Evolutionary conservation across 53 echinoderm and acorn worm genomes (phyloP).

Genomic region (Paelopatides confundens): DNA sequence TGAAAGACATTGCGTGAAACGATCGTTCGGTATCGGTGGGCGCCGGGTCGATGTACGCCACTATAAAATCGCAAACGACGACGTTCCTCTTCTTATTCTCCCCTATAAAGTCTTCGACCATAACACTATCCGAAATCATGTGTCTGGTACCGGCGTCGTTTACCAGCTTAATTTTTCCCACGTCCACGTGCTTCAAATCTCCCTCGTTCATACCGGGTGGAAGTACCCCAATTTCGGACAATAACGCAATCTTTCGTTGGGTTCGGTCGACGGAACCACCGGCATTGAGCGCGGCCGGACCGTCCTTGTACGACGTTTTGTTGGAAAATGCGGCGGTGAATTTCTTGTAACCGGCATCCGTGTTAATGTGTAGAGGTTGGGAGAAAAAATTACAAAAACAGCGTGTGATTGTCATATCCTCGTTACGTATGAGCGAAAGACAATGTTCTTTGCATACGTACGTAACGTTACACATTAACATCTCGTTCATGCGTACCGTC

Average conservation of each 20-base stretch:
- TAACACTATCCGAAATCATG: neutral
- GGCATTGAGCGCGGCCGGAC: no score
- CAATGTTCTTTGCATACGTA: neutral
- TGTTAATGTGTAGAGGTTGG: slow-evolving; percentile 13
- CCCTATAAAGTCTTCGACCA: neutral
- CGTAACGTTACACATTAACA: neutral
- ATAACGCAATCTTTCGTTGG: neutral
- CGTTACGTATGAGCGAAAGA: neutral
- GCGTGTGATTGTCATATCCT: neutral
- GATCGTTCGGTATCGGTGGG: neutral
- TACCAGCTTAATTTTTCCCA: neutral
- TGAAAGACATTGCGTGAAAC: slow-evolving; percentile 5
- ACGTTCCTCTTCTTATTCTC: neutral
- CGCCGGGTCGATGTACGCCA: neutral
- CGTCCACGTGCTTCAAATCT: neutral
- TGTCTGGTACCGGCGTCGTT: neutral
- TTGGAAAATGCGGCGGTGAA: neutral
- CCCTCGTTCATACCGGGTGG: neutral
- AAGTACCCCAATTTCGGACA: neutral
- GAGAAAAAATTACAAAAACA: slow-evolving; percentile 8
- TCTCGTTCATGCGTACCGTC: neutral
- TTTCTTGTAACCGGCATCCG: neutral
- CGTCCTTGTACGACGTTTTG: neutral
- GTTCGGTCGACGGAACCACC: no score
- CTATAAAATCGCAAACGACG: neutral